A percentile compares a stretch with the other conserved stretches of the same genome.
Conservation (phyloP, 2,113 vertebrate species). For the Otolemur garnettii region DNA sequence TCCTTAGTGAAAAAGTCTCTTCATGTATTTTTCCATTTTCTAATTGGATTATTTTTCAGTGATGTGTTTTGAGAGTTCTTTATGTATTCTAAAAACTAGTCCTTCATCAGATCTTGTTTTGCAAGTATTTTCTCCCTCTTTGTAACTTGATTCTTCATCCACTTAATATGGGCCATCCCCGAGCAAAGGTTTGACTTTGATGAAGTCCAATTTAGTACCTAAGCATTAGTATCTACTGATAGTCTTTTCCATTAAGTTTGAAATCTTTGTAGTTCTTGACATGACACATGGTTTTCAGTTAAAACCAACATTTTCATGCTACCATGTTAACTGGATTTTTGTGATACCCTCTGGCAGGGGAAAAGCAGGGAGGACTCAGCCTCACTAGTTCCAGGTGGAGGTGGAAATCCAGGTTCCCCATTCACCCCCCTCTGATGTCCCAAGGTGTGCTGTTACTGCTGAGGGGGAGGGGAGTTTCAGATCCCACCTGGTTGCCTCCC, state of each 20-base stretch:
- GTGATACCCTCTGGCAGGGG: neutral
- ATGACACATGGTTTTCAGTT: neutral
- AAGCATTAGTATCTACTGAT: neutral
- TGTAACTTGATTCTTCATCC: neutral
- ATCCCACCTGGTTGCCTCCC: neutral
- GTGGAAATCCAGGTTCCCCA: neutral
- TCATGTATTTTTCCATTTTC: neutral
- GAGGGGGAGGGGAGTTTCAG: neutral
- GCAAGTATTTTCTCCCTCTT: neutral
- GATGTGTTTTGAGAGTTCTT: neutral
- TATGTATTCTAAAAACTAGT: neutral
- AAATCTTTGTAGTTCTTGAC: neutral
- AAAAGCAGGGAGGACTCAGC: neutral
- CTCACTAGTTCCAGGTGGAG: accelerated
- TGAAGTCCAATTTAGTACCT: neutral
- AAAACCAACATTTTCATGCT: neutral
- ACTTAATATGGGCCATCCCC: neutral
- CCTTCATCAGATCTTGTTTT: neutral
- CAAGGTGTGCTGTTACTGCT: accelerated
- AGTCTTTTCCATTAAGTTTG: neutral
- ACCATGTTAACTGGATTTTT: neutral
- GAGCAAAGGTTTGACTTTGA: neutral
- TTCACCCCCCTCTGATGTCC: accelerated
- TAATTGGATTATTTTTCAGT: neutral
- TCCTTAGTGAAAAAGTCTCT: neutral